Percentiles rank a stretch among this genome's conserved stretches.
Evolutionary conservation across 2,113 vertebrate species (phyloP).

Genomic region (Phrynocephalus versicolor): DNA sequence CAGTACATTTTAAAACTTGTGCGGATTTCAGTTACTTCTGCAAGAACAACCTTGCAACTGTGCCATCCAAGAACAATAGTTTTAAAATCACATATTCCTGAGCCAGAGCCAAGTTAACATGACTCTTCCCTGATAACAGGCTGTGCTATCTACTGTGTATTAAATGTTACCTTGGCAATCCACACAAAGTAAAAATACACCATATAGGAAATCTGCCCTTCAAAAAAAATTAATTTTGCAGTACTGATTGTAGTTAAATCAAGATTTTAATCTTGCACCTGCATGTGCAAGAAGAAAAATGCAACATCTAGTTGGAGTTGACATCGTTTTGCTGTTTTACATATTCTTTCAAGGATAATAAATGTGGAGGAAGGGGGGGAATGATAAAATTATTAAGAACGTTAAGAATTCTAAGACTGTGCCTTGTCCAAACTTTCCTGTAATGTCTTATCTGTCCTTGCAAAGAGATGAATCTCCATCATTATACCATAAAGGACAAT

Average conservation of each 20-base stretch:
- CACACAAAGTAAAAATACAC: not conserved
- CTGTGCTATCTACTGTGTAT: not conserved
- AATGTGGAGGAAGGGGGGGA: not conserved
- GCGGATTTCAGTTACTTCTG: not conserved
- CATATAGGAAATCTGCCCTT: not conserved
- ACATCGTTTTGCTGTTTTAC: not conserved
- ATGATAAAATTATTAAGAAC: not conserved
- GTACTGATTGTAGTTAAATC: constrained; percentile 3
- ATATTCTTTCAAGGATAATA: constrained; percentile 1
- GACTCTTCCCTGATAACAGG: not conserved
- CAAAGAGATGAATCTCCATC: constrained; percentile 4
- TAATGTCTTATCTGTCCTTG: constrained; percentile 9
- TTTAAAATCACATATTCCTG: not conserved
- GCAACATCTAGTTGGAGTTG: not conserved
- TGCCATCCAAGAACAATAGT: not conserved
- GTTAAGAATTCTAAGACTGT: constrained; percentile 10
- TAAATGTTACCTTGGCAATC: constrained; percentile 1
- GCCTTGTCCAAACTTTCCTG: not conserved
- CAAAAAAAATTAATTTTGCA: constrained; percentile 7
- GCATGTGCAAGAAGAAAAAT: not conserved
- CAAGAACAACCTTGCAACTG: rapidly evolving
- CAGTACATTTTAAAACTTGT: not conserved
- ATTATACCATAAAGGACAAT: constrained; percentile 13
- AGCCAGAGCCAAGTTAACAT: not conserved
- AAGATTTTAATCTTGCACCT: constrained; percentile 13